Percentiles rank a stretch among this genome's conserved stretches.
phyloP scores from a whole-genome alignment of 2,113 vertebrate species.

The Prinia subflava region DNA sequence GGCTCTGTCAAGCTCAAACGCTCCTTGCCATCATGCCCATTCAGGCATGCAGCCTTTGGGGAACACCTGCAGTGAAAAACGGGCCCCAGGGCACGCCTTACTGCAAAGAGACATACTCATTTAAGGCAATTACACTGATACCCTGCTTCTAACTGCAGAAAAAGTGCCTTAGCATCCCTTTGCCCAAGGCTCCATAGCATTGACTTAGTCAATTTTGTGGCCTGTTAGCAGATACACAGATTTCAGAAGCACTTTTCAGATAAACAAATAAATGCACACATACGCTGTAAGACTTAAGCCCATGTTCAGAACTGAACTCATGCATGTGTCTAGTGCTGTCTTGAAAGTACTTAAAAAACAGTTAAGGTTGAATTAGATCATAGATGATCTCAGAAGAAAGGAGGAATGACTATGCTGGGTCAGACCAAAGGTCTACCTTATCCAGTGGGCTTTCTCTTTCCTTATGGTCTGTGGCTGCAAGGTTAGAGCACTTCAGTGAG shows the following conservation, averaged over 20 bases:
- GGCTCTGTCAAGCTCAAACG: not conserved
- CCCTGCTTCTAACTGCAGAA: not conserved
- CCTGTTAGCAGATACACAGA: not conserved
- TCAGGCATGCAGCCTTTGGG: not conserved
- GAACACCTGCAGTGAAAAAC: not conserved
- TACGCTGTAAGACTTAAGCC: not conserved
- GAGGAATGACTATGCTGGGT: not conserved
- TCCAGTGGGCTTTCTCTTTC: not conserved
- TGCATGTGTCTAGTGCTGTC: not conserved
- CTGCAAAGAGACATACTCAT: not conserved
- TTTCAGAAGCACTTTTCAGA: not conserved
- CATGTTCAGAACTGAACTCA: not conserved
- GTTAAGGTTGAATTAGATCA: not conserved
- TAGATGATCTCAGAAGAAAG: not conserved
- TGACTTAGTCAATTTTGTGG: not conserved
- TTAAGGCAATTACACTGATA: not conserved
- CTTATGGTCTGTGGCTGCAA: not conserved
- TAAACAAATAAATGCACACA: not conserved
- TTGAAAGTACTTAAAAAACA: not conserved
- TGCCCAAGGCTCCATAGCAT: not conserved
- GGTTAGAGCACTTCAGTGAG: not conserved
- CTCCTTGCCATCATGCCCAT: not conserved
- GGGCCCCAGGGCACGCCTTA: not conserved
- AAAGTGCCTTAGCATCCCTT: not conserved
- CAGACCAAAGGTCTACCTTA: not conserved